These are phyloP conservation scores for Athalia rosae DNA, from an alignment of 2,888 invertebrate genomes.

Conservation along the genomic window DNA sequence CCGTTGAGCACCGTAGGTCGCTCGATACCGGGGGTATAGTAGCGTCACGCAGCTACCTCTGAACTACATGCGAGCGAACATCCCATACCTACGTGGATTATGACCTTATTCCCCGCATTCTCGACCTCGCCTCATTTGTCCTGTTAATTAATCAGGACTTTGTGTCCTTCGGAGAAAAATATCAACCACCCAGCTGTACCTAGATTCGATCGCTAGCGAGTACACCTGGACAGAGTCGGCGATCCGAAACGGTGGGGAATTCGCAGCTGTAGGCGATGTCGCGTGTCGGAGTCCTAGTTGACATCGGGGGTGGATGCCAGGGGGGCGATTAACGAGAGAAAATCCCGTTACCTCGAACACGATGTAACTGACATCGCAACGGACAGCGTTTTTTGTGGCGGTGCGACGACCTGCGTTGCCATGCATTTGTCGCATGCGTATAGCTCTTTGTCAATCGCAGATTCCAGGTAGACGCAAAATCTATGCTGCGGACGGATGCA, in stretches of 20 bases:
- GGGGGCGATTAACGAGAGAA: conserved; percentile 20
- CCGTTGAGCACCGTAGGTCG: conserved; percentile 34
- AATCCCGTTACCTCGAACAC: conserved; percentile 30
- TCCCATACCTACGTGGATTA: neutral
- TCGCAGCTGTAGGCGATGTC: neutral
- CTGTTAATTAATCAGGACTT: too few species aligned
- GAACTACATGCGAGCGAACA: neutral
- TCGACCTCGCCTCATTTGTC: too few species aligned
- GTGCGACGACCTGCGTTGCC: conserved; percentile 16
- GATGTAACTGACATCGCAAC: conserved; percentile 19
- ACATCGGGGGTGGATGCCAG: neutral
- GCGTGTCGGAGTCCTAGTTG: neutral
- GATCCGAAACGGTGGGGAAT: neutral
- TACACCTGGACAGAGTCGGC: neutral
- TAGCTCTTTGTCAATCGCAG: too few species aligned
- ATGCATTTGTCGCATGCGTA: too few species aligned
- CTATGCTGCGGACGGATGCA: too few species aligned
- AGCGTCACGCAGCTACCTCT: conserved; percentile 24
- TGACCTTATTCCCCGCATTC: neutral
- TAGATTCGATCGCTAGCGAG: too few species aligned
- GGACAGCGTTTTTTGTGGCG: neutral
- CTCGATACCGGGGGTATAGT: conserved; percentile 28
- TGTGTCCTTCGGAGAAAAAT: too few species aligned
- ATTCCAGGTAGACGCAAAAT: too few species aligned
- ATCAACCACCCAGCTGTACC: too few species aligned